Evolutionary conservation across 1,140 invertebrate species (phyloP).

Genomic region (Micrasema minimum): DNA sequence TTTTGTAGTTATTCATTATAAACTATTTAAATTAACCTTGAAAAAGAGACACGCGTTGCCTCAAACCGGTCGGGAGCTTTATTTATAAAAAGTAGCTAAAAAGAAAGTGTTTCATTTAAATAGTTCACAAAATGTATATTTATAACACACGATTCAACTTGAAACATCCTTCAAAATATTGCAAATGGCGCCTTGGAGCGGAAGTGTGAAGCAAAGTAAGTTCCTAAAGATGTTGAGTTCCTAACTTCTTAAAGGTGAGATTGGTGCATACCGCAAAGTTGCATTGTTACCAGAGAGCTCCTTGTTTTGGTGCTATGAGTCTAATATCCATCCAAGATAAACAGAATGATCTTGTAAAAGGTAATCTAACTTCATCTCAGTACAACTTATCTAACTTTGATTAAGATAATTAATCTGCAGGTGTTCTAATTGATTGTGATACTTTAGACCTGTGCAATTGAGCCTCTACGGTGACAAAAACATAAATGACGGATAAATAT

Average conservation of each 20-base stretch:
- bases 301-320: constrained; percentile 12
- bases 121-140: no score
- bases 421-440: constrained; percentile 14
- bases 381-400: constrained; percentile 7
- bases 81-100: no score
- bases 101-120: no score
- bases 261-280: constrained; percentile 11
- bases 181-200: not conserved
- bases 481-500: no score
- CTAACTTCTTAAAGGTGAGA: constrained; percentile 22
- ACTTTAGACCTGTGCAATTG: no score
- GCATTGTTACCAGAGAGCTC: constrained; percentile 11
- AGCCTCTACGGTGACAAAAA: no score
- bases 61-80: no score
- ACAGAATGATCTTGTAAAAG: constrained; percentile 30
- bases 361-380: constrained; percentile 28
- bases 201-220: constrained; percentile 1
- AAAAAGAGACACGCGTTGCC: no score
- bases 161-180: not conserved
- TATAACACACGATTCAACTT: not conserved
- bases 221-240: constrained; percentile 24
- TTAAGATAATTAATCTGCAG: constrained; percentile 10
- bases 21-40: no score
- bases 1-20: no score
- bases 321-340: constrained; percentile 31